A percentile compares a stretch with the other conserved stretches of the same genome.
Evolutionary conservation across 2,888 invertebrate genomes (phyloP).

Genomic region (Imbricaverruca yamaguchii): DNA sequence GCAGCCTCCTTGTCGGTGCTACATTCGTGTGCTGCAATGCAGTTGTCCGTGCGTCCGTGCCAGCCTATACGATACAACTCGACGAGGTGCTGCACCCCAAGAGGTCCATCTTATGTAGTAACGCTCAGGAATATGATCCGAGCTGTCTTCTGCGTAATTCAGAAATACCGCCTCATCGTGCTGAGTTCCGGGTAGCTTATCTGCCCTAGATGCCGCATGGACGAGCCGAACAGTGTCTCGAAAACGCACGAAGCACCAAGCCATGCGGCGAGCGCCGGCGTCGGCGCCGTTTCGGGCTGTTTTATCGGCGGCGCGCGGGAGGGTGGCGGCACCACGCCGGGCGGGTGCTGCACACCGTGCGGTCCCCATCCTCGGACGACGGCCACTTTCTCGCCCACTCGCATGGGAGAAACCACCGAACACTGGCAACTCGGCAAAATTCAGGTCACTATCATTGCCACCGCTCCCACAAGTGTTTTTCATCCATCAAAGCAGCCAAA

Average conservation of each 20-base stretch:
- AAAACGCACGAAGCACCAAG: not conserved
- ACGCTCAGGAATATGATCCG: too few species aligned
- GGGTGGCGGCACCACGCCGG: not conserved
- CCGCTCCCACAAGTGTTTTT: not conserved
- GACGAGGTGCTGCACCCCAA: too few species aligned
- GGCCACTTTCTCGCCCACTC: not conserved
- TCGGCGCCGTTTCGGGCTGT: not conserved
- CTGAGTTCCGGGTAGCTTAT: too few species aligned
- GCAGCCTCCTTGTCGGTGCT: not conserved
- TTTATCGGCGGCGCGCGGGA: not conserved
- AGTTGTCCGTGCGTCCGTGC: not conserved
- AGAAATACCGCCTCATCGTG: too few species aligned
- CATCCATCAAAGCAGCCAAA: not conserved
- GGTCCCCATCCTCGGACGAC: not conserved
- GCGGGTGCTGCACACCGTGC: not conserved
- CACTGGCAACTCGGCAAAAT: not conserved
- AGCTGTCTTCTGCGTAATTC: too few species aligned
- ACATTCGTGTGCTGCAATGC: too few species aligned
- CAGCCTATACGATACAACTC: not conserved
- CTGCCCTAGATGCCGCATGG: too few species aligned
- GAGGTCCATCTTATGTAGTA: too few species aligned
- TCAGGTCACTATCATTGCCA: not conserved
- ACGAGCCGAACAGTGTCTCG: too few species aligned
- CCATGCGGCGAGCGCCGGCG: not conserved
- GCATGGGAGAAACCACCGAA: not conserved